phyloP scores from a whole-genome alignment of 2,113 vertebrate species.

The Climacteris rufus region DNA sequence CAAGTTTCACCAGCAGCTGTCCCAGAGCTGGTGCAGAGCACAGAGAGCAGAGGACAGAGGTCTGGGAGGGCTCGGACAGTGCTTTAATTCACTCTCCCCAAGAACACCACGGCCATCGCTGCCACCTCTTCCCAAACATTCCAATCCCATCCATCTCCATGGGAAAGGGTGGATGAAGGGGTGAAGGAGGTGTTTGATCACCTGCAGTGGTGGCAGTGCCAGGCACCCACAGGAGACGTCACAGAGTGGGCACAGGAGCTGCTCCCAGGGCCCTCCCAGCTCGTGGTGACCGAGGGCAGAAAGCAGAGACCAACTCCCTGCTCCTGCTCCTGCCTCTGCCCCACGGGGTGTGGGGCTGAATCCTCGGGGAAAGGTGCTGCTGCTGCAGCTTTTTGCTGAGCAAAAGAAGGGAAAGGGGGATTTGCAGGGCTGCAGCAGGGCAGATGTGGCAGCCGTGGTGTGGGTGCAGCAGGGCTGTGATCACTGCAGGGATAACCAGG shows the following conservation, averaged over 20 bases:
- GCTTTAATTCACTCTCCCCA: neutral
- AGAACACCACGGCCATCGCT: fast-evolving
- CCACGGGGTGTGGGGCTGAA: fast-evolving
- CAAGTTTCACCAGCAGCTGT: neutral
- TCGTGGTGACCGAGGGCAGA: neutral
- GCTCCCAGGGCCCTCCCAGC: neutral
- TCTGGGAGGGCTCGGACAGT: neutral
- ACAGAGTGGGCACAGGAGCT: neutral
- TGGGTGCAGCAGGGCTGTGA: neutral
- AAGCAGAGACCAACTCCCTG: neutral
- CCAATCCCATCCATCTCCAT: fast-evolving
- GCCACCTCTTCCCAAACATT: neutral
- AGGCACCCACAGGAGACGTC: fast-evolving
- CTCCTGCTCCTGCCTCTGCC: neutral
- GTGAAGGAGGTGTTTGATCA: neutral
- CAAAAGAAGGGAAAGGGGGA: too few species aligned
- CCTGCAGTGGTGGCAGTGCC: neutral
- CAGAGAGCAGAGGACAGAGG: too few species aligned
- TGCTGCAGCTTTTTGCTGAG: neutral
- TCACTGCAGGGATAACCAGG: neutral
- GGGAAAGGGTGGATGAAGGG: neutral
- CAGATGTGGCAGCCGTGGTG: neutral
- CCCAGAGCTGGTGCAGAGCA: fast-evolving
- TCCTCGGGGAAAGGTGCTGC: neutral
- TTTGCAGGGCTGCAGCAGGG: neutral